Evolutionary conservation across 2,888 invertebrate genomes (phyloP).

Genomic region (Tetranychus truncatus): DNA sequence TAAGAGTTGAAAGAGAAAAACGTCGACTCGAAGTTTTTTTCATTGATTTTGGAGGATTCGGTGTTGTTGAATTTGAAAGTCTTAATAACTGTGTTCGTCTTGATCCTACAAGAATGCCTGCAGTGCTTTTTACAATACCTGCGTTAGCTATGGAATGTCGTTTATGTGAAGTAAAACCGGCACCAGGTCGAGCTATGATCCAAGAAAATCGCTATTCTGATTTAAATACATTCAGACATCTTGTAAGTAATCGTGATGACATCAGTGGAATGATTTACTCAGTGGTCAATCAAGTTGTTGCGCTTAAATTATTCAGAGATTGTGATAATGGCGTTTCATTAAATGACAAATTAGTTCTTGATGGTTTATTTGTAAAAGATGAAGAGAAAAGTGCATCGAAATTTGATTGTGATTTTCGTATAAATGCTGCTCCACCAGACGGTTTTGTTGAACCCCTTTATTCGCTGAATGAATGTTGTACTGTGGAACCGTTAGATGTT

Average conservation of each 20-base stretch:
- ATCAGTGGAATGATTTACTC: conserved; percentile 42
- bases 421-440: not conserved
- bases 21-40: conserved; percentile 43
- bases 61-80: not conserved
- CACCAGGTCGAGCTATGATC: conserved; percentile 41
- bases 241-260: conserved; percentile 25
- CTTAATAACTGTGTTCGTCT: not conserved
- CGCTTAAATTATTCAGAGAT: conserved; percentile 41
- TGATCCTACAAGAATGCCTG: not conserved
- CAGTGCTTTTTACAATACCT: not conserved
- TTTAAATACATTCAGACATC: conserved; percentile 28
- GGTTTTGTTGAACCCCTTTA: not conserved
- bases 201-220: conserved; percentile 47
- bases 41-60: conserved; percentile 56
- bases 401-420: conserved; percentile 23
- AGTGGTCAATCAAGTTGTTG: conserved; percentile 51
- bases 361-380: conserved; percentile 45
- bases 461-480: not conserved
- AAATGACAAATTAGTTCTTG: conserved; percentile 46
- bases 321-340: conserved; percentile 33
- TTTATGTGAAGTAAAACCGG: conserved; percentile 50
- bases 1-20: conserved; percentile 28
- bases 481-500: not conserved
- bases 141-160: conserved; percentile 47
- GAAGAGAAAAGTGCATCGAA: conserved; percentile 63